Base-by-base conservation (phyloP, 1,140 invertebrate species). In the Dreissena polymorpha region DNA sequence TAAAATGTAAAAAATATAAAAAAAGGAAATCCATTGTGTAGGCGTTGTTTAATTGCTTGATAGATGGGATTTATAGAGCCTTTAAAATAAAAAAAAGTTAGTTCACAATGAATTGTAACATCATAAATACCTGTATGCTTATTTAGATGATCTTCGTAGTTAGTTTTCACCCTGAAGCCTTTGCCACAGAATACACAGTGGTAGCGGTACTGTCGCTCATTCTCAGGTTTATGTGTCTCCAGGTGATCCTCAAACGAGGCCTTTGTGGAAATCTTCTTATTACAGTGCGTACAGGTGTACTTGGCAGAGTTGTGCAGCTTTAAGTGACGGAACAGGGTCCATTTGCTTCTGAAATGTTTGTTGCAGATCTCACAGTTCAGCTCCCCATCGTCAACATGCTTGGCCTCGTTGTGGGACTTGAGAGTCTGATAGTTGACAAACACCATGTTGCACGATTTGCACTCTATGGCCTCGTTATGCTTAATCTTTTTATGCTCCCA, bases 61-160 rank as follows among this genome's bases (percentile, higher is more conserved):
- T 39, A 39, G 39, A 39, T 39, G 39, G 39, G 39, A 39, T 5
- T 39, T 39, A 39, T 39, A 39, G 8, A 8, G 39, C 39, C 39
- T 39, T 39, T 39, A 8, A 39, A 39, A 39, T 39, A 39, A 39
- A 39, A 39, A 8, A 8, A 39, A 39, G 8, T 39, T 8, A 39
- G 39, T 39, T 39, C 3, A 39, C 39, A 39, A 39, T 39, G 39
- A 5, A 39, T 5, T 39, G 57, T 10, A 60, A 60, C 57, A 60
- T 60, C 57, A n/a, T 12, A 60, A n/a, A n/a, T 60, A 60, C 57
- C 57, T 10, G 86, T 86, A 65, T 89, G 88, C 50, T 87, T 87
- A 79, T 89, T 89, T 0, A 87, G 64, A 80, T 89, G 88, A 73
- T 89, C 88, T 27, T 79, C 68, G 51, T 84, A 86, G 50, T 86